These are phyloP conservation scores for Probaryconus sp. DNA, from an alignment of 1,140 invertebrate species.

Conservation along the genomic window DNA sequence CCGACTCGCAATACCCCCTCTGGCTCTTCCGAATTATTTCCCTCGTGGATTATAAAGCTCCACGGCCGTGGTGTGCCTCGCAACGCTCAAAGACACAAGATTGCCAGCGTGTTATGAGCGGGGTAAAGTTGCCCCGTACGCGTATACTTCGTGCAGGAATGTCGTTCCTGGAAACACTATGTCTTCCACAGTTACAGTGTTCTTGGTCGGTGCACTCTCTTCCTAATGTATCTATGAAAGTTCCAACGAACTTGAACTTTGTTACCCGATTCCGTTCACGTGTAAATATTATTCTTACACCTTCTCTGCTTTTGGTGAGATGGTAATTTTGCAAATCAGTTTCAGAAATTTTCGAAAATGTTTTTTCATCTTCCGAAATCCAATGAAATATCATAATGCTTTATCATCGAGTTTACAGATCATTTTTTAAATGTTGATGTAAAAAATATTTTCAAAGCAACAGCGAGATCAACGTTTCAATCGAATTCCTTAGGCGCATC, in stretches of 20 bases:
- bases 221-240: slow-evolving; percentile 12
- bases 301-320: no score
- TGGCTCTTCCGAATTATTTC: slow-evolving; percentile 26
- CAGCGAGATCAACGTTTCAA: no score
- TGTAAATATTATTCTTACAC: slow-evolving; percentile 46
- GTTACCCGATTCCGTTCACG: slow-evolving; percentile 38
- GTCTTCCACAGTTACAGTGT: slow-evolving; percentile 43
- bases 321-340: no score
- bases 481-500: no score
- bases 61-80: slow-evolving; percentile 26
- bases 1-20: background rate
- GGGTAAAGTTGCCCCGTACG: slow-evolving; percentile 33
- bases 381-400: no score
- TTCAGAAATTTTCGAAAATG: no score
- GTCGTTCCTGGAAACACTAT: slow-evolving; percentile 57
- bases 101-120: slow-evolving; percentile 47
- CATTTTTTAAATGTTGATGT: no score
- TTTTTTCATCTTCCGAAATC: no score
- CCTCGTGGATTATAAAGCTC: slow-evolving; percentile 35
- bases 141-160: slow-evolving; percentile 61
- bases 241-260: slow-evolving; percentile 34
- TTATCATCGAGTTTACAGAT: no score
- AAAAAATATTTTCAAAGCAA: no score
- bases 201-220: slow-evolving; percentile 4
- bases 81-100: slow-evolving; percentile 39